Conservation (phyloP, 2,113 vertebrate genomes). For the Calidris pygmaea region DNA sequence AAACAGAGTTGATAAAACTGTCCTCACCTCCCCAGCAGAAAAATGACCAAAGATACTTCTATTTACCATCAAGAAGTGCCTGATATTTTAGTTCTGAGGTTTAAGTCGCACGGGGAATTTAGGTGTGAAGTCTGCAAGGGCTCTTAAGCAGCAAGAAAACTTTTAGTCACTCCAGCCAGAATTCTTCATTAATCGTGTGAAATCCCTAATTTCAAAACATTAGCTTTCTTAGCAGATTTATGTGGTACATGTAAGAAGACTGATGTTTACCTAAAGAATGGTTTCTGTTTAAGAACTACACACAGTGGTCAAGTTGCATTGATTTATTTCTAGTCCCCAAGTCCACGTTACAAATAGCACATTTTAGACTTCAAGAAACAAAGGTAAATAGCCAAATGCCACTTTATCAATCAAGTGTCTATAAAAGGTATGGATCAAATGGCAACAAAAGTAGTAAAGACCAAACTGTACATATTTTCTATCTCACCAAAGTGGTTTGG, state of each 20-base stretch:
- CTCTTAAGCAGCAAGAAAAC: neutral
- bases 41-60: neutral
- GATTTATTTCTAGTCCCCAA: constrained; percentile 65
- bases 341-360: constrained; percentile 57
- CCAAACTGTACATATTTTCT: neutral
- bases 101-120: neutral
- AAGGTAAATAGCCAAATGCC: constrained; percentile 37
- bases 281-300: neutral
- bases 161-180: neutral
- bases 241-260: neutral
- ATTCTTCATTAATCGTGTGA: neutral
- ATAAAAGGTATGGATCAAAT: constrained; percentile 15
- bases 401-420: constrained; percentile 14
- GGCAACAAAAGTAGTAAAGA: constrained; percentile 11
- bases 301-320: constrained; percentile 13
- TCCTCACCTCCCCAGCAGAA: neutral
- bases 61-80: neutral
- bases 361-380: constrained; percentile 37
- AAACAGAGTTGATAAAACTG: neutral
- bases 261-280: neutral
- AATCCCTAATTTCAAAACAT: neutral
- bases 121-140: neutral
- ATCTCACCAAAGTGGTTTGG: neutral
- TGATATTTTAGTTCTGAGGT: neutral
- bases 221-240: neutral